Evolutionary conservation across 1,140 invertebrate species (phyloP), one percentile per base, ranked within the genome.

Genomic region (Plutomurus gul): DNA sequence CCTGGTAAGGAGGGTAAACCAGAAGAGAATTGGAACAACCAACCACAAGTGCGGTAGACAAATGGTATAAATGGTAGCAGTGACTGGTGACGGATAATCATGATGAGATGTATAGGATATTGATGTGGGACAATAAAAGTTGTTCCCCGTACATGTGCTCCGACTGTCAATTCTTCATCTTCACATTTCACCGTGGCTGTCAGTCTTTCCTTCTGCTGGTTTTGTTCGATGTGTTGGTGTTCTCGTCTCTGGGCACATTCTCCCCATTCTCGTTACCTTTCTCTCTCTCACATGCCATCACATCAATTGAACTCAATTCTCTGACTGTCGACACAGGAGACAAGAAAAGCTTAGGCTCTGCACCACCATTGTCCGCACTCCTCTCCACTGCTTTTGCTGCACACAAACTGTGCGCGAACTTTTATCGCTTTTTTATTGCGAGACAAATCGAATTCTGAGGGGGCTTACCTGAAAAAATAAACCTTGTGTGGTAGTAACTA

Each of bases 361-460:
- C n/a, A n/a, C n/a, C n/a, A n/a, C n/a, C n/a, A n/a, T n/a, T n/a
- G n/a, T n/a, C n/a, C n/a, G n/a, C n/a, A n/a, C n/a, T n/a, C n/a
- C n/a, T n/a, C n/a, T n/a, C n/a, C n/a, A n/a, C n/a, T n/a, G n/a
- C n/a, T n/a, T n/a, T n/a, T n/a, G n/a, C n/a, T n/a, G n/a, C n/a
- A 22, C 30, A 40, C 70, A 20, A 18, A 39, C 70, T 40, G 6
- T 72, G 70, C 40, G 70, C 25, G 37, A 72, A 72, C 36, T 43
- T 72, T 72, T 72, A 72, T 72, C 70, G 70, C 40, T 43, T 72
- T 72, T 72, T 72, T 72, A 72, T 72, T 72, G 70, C 70, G 39
- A 72, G 70, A 72, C 70, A 72, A 72, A 72, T 72, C 70, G 70
- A 72, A 72, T 72, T 72, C 70, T 72, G 25, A 46, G 36, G 70